Base-by-base conservation (phyloP, 2,113 vertebrate species). In the Hepsetus odoe region DNA sequence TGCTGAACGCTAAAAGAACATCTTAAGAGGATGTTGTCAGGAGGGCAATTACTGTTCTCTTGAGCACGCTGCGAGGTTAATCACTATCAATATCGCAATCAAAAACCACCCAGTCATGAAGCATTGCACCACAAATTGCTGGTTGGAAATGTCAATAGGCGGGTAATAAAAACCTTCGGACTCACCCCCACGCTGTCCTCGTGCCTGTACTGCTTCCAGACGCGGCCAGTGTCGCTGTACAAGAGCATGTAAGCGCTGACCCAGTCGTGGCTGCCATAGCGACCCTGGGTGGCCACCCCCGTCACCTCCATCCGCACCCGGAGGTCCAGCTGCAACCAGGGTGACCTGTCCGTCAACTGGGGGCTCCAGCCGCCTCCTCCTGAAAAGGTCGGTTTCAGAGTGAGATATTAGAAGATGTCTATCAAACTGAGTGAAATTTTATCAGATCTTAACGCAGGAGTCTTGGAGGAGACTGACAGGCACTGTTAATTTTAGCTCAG, bases 291-390 rank as follows among this genome's bases (percentile, higher is more conserved):
- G 84, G 97, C 96, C 11, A 98, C 90, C 0, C 93, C 95, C 0
- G 95, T 97, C 64, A 99, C 89, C 91, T 98, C 96, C 88, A 96
- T 91, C 88, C 96, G 91, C 81, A 95, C 95, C 56, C 93, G 93
- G 72, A 99, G 92, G 85, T 99, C 98, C 82, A 98, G 83, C 91
- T 99, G 98, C n/a, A 99, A 92, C 97, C 98, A 99, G 72, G 96
- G 96, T 22, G 95, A 92, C 35, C 89, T 83, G 0, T 93, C 94
- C 2, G 94, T 95, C 80, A 93, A 90, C 89, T 92, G 84, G 0
- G 97, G 97, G 42, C 96, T 95, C 98, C 98, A 99, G 75, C 98
- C 98, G 10, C 97, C 97, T n/a, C 91, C 91, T 88, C 96, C 98
- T 99, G 86, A 10, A 84, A 82, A 61, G 30, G 53, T 5, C 20